Conservation (phyloP, 2,113 vertebrate genomes). For the Sinocyclocheilus maitianheensis region DNA sequence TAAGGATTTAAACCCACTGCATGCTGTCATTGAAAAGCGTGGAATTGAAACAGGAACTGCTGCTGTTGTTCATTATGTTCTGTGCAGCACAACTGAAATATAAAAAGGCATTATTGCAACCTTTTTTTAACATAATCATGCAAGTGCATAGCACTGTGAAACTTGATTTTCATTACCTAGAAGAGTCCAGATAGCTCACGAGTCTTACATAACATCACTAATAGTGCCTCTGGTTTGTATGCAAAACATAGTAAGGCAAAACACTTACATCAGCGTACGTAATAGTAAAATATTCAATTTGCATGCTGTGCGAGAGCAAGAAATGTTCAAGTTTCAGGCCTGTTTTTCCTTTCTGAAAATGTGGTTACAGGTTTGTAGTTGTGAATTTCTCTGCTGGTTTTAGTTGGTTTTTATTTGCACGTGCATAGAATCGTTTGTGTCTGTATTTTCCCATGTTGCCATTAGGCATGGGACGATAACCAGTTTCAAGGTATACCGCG, state of each 20-base stretch:
- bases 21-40: neutral
- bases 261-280: neutral
- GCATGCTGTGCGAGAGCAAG: neutral
- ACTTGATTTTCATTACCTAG: neutral
- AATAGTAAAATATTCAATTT: slow-evolving; percentile 20
- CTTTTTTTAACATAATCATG: neutral
- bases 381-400: neutral
- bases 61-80: neutral
- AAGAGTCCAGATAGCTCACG: neutral
- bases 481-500: too few relatives aligned
- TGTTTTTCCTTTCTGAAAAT: neutral
- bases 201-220: neutral
- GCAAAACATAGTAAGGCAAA: neutral
- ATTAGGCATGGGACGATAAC: too few relatives aligned
- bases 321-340: neutral
- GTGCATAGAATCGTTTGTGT: neutral
- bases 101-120: neutral
- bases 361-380: neutral
- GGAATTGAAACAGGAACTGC: neutral
- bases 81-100: neutral
- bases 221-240: neutral
- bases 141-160: neutral
- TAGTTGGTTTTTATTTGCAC: neutral
- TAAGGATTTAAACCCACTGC: neutral
- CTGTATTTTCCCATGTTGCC: neutral